phyloP scores from a whole-genome alignment of 2,888 invertebrate genomes.

The Tipula lateralis region DNA sequence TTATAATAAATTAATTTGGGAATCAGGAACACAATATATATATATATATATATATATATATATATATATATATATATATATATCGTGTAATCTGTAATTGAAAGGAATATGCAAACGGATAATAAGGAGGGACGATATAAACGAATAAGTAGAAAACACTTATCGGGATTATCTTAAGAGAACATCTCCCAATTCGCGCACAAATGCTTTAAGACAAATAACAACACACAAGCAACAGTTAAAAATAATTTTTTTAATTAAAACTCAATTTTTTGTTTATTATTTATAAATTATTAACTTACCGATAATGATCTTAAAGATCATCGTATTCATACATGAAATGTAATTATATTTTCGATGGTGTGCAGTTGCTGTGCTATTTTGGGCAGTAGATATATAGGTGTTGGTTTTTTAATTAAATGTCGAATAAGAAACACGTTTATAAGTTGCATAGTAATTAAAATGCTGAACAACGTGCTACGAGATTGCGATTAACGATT shows the following conservation, averaged over 20 bases:
- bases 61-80: neutral
- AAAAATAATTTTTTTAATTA: neutral
- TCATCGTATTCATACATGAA: neutral
- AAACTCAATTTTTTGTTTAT: neutral
- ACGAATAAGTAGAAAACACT: neutral
- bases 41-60: neutral
- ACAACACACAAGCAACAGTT: neutral
- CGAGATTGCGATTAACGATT: neutral
- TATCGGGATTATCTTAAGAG: neutral
- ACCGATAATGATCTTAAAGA: neutral
- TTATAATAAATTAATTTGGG: neutral
- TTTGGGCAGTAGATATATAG: neutral
- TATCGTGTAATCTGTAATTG: too few relatives aligned
- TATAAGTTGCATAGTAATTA: neutral
- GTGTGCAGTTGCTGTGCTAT: neutral
- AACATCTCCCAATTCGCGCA: neutral
- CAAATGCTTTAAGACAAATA: constrained; percentile 11
- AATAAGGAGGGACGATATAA: neutral
- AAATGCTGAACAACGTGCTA: neutral
- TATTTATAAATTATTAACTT: constrained; percentile 24
- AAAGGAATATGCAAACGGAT: neutral
- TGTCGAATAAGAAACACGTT: neutral
- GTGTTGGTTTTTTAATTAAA: constrained; percentile 16
- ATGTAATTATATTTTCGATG: neutral
- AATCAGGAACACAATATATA: neutral